A percentile compares a stretch with the other conserved stretches of the same genome.
Conservation (phyloP, 2,113 vertebrate genomes). For the Megaleporinus macrocephalus region DNA sequence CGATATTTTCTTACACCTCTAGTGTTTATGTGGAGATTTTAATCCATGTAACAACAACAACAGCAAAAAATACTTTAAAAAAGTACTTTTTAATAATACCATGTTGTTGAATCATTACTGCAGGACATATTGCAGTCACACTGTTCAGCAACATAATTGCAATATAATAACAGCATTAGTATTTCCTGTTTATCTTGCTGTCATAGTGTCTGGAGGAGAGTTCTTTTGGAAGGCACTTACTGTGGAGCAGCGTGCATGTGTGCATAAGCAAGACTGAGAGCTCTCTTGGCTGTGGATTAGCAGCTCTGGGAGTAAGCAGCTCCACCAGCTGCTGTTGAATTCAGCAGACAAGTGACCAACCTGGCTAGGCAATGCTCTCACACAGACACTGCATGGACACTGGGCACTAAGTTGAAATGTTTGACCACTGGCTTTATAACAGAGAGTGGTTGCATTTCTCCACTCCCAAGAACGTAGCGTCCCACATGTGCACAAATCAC, state of each 20-base stretch:
- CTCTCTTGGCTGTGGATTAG: constrained; percentile 23
- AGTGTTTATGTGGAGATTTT: too few species aligned
- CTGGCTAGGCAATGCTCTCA: background rate
- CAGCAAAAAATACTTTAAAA: too few species aligned
- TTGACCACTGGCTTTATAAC: background rate
- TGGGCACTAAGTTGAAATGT: background rate
- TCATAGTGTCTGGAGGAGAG: too few species aligned
- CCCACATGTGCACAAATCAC: background rate
- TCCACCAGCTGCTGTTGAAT: constrained; percentile 5
- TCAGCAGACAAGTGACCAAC: constrained; percentile 1
- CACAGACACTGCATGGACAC: background rate
- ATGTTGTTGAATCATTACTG: too few species aligned
- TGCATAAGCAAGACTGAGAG: constrained; percentile 11
- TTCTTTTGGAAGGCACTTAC: background rate
- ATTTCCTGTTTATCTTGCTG: too few species aligned
- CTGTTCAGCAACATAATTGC: too few species aligned
- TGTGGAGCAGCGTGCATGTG: background rate
- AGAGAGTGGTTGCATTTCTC: background rate
- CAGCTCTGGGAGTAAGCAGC: constrained; percentile 11
- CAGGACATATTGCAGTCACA: too few species aligned
- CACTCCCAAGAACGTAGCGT: background rate
- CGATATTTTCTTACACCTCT: too few species aligned
- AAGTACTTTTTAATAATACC: too few species aligned
- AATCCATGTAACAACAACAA: too few species aligned
- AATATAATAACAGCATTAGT: too few species aligned